These are phyloP conservation scores for Psix sp. DNA, from an alignment of 1,140 invertebrate genomes.

Conservation along the genomic window DNA sequence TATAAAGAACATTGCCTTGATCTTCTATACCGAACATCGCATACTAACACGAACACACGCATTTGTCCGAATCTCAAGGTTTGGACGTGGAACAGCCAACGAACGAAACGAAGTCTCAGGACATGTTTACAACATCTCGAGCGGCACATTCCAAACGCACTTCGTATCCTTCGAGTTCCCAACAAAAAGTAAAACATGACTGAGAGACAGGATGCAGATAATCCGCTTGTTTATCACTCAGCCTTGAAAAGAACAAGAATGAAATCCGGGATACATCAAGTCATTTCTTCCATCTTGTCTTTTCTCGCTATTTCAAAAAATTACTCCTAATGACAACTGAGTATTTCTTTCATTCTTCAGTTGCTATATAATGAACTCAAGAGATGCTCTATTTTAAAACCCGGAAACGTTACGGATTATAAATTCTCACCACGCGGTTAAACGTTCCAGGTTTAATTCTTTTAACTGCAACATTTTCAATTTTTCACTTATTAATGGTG, in stretches of 20 bases:
- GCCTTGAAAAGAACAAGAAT: slow-evolving; percentile 50
- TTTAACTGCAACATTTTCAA: too few relatives aligned
- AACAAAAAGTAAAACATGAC: slow-evolving; percentile 49
- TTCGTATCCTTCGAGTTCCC: slow-evolving; percentile 39
- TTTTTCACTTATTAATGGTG: too few relatives aligned
- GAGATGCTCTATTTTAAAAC: slow-evolving; percentile 18
- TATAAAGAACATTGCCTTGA: slow-evolving; percentile 48
- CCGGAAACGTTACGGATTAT: slow-evolving; percentile 72
- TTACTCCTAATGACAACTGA: slow-evolving; percentile 15
- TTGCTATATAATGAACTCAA: slow-evolving; percentile 2
- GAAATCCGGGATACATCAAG: slow-evolving; percentile 48
- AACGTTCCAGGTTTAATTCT: slow-evolving; percentile 6
- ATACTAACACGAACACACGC: slow-evolving; percentile 30
- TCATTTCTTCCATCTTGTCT: slow-evolving; percentile 26
- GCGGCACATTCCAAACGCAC: slow-evolving; percentile 55
- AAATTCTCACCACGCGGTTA: slow-evolving; percentile 59
- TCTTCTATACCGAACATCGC: slow-evolving; percentile 37
- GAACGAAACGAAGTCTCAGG: slow-evolving; percentile 41
- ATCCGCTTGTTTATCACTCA: slow-evolving; percentile 67
- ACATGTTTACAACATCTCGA: slow-evolving; percentile 57
- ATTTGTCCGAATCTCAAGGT: slow-evolving; percentile 52
- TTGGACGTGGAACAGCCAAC: slow-evolving; percentile 42
- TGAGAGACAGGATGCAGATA: slow-evolving; percentile 64
- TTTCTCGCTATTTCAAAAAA: slow-evolving; percentile 31
- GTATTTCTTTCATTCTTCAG: slow-evolving; percentile 13